phyloP scores from a whole-genome alignment of 1,140 invertebrate species.

The Tetraneura akinire region DNA sequence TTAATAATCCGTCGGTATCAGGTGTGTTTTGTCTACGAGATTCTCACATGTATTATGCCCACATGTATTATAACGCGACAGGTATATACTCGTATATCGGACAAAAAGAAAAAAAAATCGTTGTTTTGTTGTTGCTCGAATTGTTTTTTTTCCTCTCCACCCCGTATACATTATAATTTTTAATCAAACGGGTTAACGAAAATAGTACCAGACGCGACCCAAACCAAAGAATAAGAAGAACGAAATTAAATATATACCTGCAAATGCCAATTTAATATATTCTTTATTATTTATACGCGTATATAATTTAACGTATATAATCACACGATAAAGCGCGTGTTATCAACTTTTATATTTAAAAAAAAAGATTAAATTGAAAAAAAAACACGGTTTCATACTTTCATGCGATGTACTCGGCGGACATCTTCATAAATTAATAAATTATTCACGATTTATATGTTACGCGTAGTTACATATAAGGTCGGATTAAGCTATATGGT shows the following conservation, averaged over 20 bases:
- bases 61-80: background rate
- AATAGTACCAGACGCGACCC: too few relatives aligned
- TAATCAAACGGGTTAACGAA: background rate
- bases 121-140: conserved; percentile 10
- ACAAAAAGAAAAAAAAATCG: conserved; percentile 6
- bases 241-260: background rate
- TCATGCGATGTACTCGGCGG: background rate
- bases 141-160: conserved; percentile 18
- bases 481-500: background rate
- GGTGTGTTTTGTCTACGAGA: conserved; percentile 47
- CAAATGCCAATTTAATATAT: background rate
- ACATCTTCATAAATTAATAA: conserved; percentile 1
- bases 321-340: too few relatives aligned
- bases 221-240: background rate
- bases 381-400: background rate
- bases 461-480: background rate
- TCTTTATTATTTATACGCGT: too few relatives aligned
- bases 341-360: background rate
- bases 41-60: too few relatives aligned
- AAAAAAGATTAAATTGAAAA: background rate
- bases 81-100: too few relatives aligned
- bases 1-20: conserved; percentile 20
- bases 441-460: conserved; percentile 13
- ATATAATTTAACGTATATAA: too few relatives aligned
- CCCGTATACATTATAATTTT: background rate